A percentile compares a stretch with the other conserved stretches of the same genome.
phyloP scores from a whole-genome alignment of 2,888 invertebrate genomes.

The Notocelia uddmanniana region DNA sequence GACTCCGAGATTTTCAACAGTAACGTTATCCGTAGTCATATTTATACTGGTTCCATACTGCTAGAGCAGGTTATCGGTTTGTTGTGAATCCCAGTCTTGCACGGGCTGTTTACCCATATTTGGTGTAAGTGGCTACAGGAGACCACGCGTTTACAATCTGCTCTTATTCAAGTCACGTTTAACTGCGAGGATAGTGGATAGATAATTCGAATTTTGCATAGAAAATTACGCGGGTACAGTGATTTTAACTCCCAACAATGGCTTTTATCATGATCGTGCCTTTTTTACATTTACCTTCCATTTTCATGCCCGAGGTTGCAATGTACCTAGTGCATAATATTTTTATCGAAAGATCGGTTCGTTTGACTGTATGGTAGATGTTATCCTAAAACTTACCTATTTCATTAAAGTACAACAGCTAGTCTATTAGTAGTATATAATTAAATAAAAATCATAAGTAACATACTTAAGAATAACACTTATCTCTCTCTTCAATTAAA shows the following conservation, averaged over 20 bases:
- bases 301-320: background rate
- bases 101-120: slow-evolving; percentile 49
- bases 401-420: too few species aligned
- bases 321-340: background rate
- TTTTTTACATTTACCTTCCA: background rate
- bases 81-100: background rate
- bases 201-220: slow-evolving; percentile 41
- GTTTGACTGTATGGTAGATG: background rate
- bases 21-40: background rate
- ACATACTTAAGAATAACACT: background rate
- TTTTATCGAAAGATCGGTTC: background rate
- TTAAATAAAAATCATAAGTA: background rate
- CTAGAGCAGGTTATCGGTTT: background rate
- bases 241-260: slow-evolving; percentile 7
- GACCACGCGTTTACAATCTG: slow-evolving; percentile 48
- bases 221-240: slow-evolving; percentile 23
- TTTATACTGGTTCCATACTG: slow-evolving; percentile 1
- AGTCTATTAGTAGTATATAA: too few species aligned
- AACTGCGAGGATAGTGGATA: slow-evolving; percentile 40
- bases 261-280: background rate
- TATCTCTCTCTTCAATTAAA: background rate
- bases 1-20: background rate
- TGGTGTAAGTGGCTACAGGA: slow-evolving; percentile 47
- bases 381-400: too few species aligned
- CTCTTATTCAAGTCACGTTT: slow-evolving; percentile 47